Percentiles rank a stretch among this genome's conserved stretches.
phyloP scores from a whole-genome alignment of 2,113 vertebrate species.

The Tapirus terrestris region DNA sequence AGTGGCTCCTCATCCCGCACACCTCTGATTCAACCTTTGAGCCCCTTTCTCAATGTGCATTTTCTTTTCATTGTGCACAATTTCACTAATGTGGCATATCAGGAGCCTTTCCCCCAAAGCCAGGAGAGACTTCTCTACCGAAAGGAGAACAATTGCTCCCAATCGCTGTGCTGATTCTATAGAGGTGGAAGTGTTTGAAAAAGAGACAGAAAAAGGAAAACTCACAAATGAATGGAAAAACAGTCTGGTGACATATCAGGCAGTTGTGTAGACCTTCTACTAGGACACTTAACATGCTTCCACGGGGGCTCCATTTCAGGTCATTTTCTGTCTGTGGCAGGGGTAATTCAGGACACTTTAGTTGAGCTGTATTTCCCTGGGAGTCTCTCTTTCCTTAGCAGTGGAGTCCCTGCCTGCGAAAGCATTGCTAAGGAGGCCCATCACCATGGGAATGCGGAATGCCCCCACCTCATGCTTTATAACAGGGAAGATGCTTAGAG shows the following conservation, averaged over 20 bases:
- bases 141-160: fast-evolving
- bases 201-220: neutral
- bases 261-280: fast-evolving
- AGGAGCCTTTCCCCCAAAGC: neutral
- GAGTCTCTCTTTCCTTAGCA: too few species aligned
- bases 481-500: neutral
- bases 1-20: neutral
- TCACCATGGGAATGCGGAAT: fast-evolving
- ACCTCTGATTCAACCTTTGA: neutral
- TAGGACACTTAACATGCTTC: fast-evolving
- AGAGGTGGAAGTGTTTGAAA: neutral
- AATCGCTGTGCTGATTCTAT: fast-evolving
- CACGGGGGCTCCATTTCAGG: too few species aligned
- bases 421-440: neutral
- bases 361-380: fast-evolving
- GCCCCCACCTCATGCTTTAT: neutral
- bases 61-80: neutral
- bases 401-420: neutral
- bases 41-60: fast-evolving
- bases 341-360: fast-evolving
- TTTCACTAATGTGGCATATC: fast-evolving
- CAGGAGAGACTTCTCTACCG: too few species aligned
- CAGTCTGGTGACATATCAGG: too few species aligned
- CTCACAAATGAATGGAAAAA: too few species aligned
- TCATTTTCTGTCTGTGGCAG: fast-evolving